Evolutionary conservation across 2,797 vertebrate genomes (phyloP).

Genomic region (Fringilla coelebs): DNA sequence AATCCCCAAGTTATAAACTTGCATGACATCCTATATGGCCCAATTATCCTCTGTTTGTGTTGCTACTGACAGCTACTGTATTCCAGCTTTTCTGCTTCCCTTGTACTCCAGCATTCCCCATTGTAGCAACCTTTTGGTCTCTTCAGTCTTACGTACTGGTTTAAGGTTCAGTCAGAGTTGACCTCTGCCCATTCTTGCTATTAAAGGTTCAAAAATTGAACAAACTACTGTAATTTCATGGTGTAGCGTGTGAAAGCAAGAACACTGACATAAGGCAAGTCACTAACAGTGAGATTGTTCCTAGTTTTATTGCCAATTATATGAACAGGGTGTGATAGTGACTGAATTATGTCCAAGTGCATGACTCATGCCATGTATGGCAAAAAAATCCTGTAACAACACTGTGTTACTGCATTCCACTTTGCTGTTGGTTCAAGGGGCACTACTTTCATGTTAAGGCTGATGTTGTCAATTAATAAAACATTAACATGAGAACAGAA

Average conservation of each 20-base stretch:
- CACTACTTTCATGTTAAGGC: neutral
- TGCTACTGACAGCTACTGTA: neutral
- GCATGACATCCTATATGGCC: rapidly evolving
- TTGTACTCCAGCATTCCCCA: neutral
- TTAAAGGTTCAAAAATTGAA: neutral
- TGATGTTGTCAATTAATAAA: neutral
- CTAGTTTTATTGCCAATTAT: neutral
- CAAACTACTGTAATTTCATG: neutral
- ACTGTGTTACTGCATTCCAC: neutral
- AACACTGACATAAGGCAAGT: neutral
- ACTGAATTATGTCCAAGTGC: neutral
- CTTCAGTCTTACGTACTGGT: neutral
- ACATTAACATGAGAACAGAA: neutral
- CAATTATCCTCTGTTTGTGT: neutral
- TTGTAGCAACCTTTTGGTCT: neutral
- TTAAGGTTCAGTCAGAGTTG: neutral
- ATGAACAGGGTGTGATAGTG: neutral
- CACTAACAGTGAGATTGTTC: neutral
- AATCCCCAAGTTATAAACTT: neutral
- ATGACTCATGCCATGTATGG: neutral
- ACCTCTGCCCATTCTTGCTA: neutral
- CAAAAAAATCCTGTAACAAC: neutral
- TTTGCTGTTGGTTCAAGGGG: neutral
- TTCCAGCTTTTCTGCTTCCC: neutral
- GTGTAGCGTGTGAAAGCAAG: neutral